Evolutionary conservation across 2,797 vertebrate genomes (phyloP).

Genomic region (Cheirogaleus major): DNA sequence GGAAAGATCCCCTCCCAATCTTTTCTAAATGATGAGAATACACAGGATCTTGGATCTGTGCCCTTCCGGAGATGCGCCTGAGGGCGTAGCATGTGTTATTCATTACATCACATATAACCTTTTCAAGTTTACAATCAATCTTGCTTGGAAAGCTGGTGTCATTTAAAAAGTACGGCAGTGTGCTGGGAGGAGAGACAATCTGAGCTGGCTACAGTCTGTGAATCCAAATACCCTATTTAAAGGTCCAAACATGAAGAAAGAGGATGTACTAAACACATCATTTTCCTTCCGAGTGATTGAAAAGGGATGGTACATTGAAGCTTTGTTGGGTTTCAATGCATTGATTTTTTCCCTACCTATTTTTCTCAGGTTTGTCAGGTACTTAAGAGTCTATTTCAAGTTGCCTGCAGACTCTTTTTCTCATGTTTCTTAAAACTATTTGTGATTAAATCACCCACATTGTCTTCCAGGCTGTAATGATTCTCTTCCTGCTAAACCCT

Average conservation of each 20-base stretch:
- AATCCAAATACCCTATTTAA: conserved; percentile 76
- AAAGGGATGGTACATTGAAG: conserved; percentile 65
- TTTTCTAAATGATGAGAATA: conserved; percentile 40
- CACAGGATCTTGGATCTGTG: background rate
- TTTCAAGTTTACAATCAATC: conserved; percentile 78
- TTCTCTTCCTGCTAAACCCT: conserved; percentile 53
- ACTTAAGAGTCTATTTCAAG: conserved; percentile 73
- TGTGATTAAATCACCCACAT: conserved; percentile 68
- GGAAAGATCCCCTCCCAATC: background rate
- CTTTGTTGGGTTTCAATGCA: conserved; percentile 69
- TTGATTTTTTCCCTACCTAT: conserved; percentile 68
- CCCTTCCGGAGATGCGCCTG: background rate
- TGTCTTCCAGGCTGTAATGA: conserved; percentile 57
- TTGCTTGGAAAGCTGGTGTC: conserved; percentile 69
- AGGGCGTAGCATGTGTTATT: conserved; percentile 74
- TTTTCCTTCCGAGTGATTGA: conserved; percentile 75
- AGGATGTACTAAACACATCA: conserved; percentile 67
- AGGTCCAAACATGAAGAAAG: conserved; percentile 67
- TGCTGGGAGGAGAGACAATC: conserved; percentile 61
- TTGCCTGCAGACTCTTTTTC: conserved; percentile 62
- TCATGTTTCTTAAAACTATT: conserved; percentile 71
- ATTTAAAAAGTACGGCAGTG: conserved; percentile 65
- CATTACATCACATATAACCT: conserved; percentile 74
- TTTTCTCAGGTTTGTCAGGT: conserved; percentile 76
- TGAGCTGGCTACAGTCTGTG: conserved; percentile 61